Evolutionary conservation across 2,888 invertebrate species (phyloP), one percentile per base, ranked within the genome.

Genomic region (Oligia latruncula): DNA sequence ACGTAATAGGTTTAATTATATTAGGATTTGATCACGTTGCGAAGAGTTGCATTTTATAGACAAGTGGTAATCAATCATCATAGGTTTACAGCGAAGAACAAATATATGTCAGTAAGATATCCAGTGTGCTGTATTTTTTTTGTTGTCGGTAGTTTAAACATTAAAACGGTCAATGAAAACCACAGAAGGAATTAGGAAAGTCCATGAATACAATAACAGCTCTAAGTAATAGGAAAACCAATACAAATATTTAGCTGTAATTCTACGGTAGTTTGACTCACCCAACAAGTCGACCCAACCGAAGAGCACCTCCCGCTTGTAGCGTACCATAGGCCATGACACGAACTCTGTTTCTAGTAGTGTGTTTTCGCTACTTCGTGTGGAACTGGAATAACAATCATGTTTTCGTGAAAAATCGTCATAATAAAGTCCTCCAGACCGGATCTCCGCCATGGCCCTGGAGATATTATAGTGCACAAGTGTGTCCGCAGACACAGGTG

Each of bases 231-330:
- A 75, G 83, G 83, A 65, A 86, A 86, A 86, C 49, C 46, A 64
- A 58, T 29, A 49, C 17, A 60, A 64, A 40, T 71, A 73, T 49
- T 73, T 73, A 52, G 43, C 23, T 40, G 49, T 70, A 73, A 77
- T 85, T 78, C 40, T 71, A 62, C 43, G 15, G 3, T 15, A 52
- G 66, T 62, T 29, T 83, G 74, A 82, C 94, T 94, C 93, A 98
- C 98, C 98, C 67, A 98, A 92, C 74, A 98, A 96, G 95, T 98
- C 98, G 0, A 98, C 98, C 98, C 98, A 98, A 77, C 98, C 98
- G 92, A 98, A 98, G 66, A 98, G 97, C 35, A 98, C 98, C 93
- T 98, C 98, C 55, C 98, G 97, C 91, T 98, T 98, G 92, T 98
- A 98, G 6, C 98, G 97, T 49, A 98, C 98, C 97, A 98, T 97